Conservation (phyloP, 2,797 vertebrate genomes). For the Echiichthys vipera region DNA sequence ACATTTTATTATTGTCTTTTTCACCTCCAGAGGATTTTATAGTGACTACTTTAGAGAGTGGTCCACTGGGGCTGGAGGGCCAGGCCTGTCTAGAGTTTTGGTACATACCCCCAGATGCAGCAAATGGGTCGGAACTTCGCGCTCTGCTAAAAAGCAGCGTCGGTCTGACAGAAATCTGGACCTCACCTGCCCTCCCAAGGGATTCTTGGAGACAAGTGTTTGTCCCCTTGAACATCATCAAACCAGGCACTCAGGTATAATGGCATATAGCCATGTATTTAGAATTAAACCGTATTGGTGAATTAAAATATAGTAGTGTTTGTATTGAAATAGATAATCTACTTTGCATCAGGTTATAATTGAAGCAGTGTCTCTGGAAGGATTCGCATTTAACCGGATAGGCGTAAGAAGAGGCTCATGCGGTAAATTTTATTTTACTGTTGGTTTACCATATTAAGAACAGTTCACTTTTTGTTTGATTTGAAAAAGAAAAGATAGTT, state of each 20-base stretch:
- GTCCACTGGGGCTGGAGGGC: conserved; percentile 64
- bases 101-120: conserved; percentile 82
- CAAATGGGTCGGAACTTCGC: conserved; percentile 76
- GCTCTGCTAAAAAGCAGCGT: conserved; percentile 73
- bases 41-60: conserved; percentile 81
- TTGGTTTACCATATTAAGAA: neutral
- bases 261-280: neutral
- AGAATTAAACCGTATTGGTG: neutral
- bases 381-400: conserved; percentile 77
- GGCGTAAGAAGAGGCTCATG: conserved; percentile 82
- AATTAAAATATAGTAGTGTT: neutral
- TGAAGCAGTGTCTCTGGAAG: conserved; percentile 73
- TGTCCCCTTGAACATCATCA: conserved; percentile 67
- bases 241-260: conserved; percentile 83
- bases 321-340: conserved; percentile 8
- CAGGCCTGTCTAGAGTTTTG: conserved; percentile 90
- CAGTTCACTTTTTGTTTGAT: neutral
- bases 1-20: neutral
- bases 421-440: conserved; percentile 69
- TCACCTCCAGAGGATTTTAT: conserved; percentile 66
- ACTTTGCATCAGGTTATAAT: conserved; percentile 80
- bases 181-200: conserved; percentile 62
- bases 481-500: too few species aligned
- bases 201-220: conserved; percentile 84
- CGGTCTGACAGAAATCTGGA: conserved; percentile 79